Evolutionary conservation across 2,797 vertebrate species (phyloP), one percentile per base, ranked within the genome.

Genomic region (Spea hammondii): DNA sequence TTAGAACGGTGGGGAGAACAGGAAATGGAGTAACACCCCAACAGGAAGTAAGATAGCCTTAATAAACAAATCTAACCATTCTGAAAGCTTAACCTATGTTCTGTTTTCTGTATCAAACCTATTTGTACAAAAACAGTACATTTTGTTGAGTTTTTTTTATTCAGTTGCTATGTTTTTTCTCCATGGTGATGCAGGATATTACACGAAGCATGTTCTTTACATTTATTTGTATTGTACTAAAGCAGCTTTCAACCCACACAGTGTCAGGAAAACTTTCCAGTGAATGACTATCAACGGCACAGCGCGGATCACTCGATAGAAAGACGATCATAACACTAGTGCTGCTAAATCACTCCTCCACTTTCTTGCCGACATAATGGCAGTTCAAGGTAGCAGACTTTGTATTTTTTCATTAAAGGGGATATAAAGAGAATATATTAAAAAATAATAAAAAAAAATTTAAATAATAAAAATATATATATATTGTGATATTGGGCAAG

Each of bases 211-310:
- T 17, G 59, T 8, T 2, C 74, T 69, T 14, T 50, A 59, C 17
- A 50, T 32, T 69, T 51, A 72, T 72, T 14, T 65, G 6, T 14
- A 66, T 66, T 72, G 76, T 70, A 8, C 12, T 44, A 45, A 32
- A 70, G 76, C 68, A 65, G 76, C 69, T 65, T 66, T 70, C 69
- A 65, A 60, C 76, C 76, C 76, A 78, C 76, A 78, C 76, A 76
- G 69, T 78, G 76, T 66, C 69, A 78, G 59, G 69, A 78, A 78
- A 46, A 44, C 76, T 78, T 72, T 50, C 69, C 76, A 65, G 45
- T 55, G 69, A 65, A 72, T 65, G 70, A 60, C 65, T 78, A 64
- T 6, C 57, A 78, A 53, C 59, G 17, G 69, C 8, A 68, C 12
- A 55, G 48, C 70, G 71, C 68, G 51, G 45, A 47, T 51, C 14